Base-by-base conservation (phyloP, 2,113 vertebrate species). In the Aphyosemion australe region DNA sequence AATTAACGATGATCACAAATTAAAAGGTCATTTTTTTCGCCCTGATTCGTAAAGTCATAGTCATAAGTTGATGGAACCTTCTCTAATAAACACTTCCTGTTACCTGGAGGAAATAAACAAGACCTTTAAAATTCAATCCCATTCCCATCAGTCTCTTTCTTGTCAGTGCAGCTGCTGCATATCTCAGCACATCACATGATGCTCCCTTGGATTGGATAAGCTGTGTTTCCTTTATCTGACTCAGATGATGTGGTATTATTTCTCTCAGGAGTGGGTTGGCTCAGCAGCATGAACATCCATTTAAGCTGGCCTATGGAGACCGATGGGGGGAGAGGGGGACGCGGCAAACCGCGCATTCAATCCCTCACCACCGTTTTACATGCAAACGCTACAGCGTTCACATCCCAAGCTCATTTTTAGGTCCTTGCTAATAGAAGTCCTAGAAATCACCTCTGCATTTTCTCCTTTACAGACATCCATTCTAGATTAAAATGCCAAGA, bases 201-300 rank as follows among this genome's bases (percentile, higher is more conserved):
- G 61, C 76, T 84, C 59, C 69, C 68, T 11, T 77, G 65, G 81
- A 76, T 63, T 84, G 79, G 79, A 84, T 79, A 83, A 78, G 74
- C 86, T 90, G 79, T 82, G 67, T 87, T 91, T 88, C 82, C 73
- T 90, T 87, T 86, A 87, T 90, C 84, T 50, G 74, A 88, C 84
- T 76, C 75, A 84, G 85, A 87, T 89, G 89, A 91, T 91, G 76
- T 78, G 83, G 80, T 80, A 87, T 87, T 87, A 88, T 89, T 89
- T 75, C 86, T 88, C 86, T 73, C 79, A 53, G 72, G 87, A 89
- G 87, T 86, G 74, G 82, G 85, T 83, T 87, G 87, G 86, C 87
- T 85, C 75, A 43, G 83, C 74, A 83, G 89, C 87, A 91, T 88
- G 89, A 91, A 89, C 90, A 89, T 86, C 85, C 89, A 88, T 92